Evolutionary conservation across 2,797 vertebrate genomes (phyloP), one percentile per base, ranked within the genome.

Genomic region (Sebastes hubbsi): DNA sequence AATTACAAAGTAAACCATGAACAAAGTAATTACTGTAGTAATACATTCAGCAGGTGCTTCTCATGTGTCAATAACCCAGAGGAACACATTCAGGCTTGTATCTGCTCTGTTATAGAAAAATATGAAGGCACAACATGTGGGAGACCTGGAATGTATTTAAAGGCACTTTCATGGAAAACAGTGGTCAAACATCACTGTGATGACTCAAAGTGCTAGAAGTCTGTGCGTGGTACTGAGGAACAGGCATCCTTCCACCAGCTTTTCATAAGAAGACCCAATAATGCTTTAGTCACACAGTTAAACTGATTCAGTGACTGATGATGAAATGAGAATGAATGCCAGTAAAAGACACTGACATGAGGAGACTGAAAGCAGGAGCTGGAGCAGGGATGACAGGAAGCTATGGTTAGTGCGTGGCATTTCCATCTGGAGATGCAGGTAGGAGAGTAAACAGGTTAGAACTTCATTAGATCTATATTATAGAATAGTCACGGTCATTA

Each of bases 121-220:
- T 71, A 84, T 95, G 87, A 95, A 95, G 95, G 90, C 85, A 96
- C 82, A 72, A 86, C 71, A 78, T 82, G 54, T 86, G 91, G 92
- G 92, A 85, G 84, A 90, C 94, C 95, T 95, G 97, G 97, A 97
- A 97, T 97, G 97, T 97, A 94, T 96, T 95, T 88, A 94, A 90
- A 97, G 96, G 96, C 96, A 97, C 96, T 91, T 68, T 96, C 81
- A 92, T 93, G 84, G 86, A 85, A 83, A 91, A 89, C 81, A 79
- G 92, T 90, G 89, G 89, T 73, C 60, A 46, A 73, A 72, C 38
- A 38, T 56, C 30, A 36, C 25, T 24, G 52, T 12, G 67, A 63
- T 64, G 80, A 88, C 72, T 81, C 74, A 84, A 86, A 88, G 72
- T 85, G 87, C 88, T 87, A 60, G 34, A 60, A 64, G 56, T 83